Conservation (phyloP, 2,797 vertebrate genomes). For the Gouania willdenowi region DNA sequence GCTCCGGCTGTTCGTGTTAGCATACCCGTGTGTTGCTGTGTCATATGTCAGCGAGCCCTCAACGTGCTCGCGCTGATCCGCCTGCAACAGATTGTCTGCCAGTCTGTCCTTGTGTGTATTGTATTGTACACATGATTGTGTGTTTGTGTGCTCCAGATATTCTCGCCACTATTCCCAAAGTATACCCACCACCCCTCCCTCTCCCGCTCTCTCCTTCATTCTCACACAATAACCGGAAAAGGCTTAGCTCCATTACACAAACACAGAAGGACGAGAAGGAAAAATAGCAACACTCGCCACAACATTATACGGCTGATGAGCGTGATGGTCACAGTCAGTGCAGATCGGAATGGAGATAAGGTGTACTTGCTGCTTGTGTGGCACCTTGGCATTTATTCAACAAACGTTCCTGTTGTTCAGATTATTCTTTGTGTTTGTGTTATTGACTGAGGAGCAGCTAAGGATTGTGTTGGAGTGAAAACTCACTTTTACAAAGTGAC, state of each 20-base stretch:
- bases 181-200: not conserved
- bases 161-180: conserved; percentile 25
- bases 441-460: too few species aligned
- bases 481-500: too few species aligned
- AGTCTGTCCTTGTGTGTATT: conserved; percentile 7
- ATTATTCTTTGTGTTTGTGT: too few species aligned
- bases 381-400: not conserved
- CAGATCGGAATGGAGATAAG: conserved; percentile 19
- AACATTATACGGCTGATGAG: conserved; percentile 48
- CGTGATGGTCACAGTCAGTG: conserved; percentile 29
- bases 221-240: conserved; percentile 79
- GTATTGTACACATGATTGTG: conserved; percentile 6
- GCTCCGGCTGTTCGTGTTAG: not conserved
- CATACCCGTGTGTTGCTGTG: not conserved
- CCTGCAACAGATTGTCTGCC: conserved; percentile 38
- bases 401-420: not conserved
- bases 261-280: conserved; percentile 44
- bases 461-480: too few species aligned
- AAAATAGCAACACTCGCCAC: conserved; percentile 67
- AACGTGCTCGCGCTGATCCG: conserved; percentile 18
- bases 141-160: conserved; percentile 42
- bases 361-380: not conserved
- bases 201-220: conserved; percentile 6
- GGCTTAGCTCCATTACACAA: conserved; percentile 67
- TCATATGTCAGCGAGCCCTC: conserved; percentile 7